Base-by-base conservation (phyloP, 2,888 invertebrate genomes). In the Apotomis betuletana region DNA sequence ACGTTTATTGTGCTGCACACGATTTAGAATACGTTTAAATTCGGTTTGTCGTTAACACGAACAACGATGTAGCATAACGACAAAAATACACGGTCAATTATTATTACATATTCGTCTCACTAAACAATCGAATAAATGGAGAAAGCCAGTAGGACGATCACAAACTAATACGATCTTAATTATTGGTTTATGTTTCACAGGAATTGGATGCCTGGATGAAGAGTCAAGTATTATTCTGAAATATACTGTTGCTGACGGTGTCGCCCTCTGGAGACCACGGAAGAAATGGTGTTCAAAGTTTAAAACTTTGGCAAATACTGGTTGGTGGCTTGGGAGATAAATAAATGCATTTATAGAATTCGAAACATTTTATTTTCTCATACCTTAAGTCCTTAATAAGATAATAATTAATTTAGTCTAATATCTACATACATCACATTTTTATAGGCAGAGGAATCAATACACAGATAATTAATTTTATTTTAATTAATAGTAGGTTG, bases 81-180 rank as follows among this genome's bases (percentile, higher is more conserved):
- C 51, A 13, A 57, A 65, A 12, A 51, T 61, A 52, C 58, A 61
- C 61, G 61, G 71, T 36, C 51, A 41, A 38, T 59, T 71, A 52
- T 59, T 71, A 52, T 59, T 58, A 49, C n/a, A 67, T 13, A 67
- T 57, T 67, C 70, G 73, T 73, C 75, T 58, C 4, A 41, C 41
- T 44, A 27, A 65, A 12, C 44, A 3, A 46, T 57, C 36, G 46
- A 44, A 74, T 78, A 78, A 81, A 79, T 79, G 81, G 79, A 81
- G 78, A 77, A 67, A 74, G 71, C 74, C 76, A 77, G 77, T 61
- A 67, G 59, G 64, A 9, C 58, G 54, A n/a, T 10, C 10, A 13
- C 44, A 2, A 13, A 52, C 36, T 62, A 51, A 52, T 63, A 12
- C 27, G 51, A 60, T 38, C 6, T 65, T 73, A 27, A 69, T 9